Evolutionary conservation across 2,888 invertebrate genomes (phyloP).

Genomic region (Dicycla oo): DNA sequence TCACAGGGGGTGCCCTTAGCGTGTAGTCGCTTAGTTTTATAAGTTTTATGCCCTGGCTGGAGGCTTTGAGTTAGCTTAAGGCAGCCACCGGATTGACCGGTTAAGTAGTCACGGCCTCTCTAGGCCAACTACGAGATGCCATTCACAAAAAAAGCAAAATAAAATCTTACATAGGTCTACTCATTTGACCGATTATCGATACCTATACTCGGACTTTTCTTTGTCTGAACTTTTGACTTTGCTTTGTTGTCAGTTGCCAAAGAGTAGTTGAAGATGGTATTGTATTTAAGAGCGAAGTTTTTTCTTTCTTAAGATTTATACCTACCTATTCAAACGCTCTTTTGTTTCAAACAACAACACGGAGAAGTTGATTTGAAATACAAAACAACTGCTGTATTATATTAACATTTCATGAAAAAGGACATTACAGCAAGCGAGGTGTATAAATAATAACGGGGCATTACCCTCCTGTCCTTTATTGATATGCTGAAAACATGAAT

Average conservation of each 20-base stretch:
- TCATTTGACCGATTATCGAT: background rate
- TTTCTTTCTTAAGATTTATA: background rate
- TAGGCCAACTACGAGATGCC: no score
- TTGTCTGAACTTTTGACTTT: background rate
- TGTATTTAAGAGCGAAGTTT: background rate
- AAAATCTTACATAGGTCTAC: no score
- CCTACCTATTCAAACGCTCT: background rate
- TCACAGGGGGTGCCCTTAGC: no score
- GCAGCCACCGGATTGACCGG: no score
- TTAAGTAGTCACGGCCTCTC: no score
- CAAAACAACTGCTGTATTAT: slow-evolving; percentile 50
- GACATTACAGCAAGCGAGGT: slow-evolving; percentile 40
- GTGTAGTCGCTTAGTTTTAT: no score
- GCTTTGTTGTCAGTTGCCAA: background rate
- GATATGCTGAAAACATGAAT: slow-evolving; percentile 60
- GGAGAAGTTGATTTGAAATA: slow-evolving; percentile 40
- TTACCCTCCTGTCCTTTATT: slow-evolving; percentile 63
- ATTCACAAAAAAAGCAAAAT: no score
- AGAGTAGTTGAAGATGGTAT: background rate
- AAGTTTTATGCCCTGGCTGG: no score
- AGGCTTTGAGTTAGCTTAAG: no score
- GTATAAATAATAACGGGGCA: slow-evolving; percentile 61
- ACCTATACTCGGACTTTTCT: background rate
- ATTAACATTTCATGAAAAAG: slow-evolving; percentile 56
- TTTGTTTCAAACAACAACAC: slow-evolving; percentile 29